Percentiles rank a stretch among this genome's conserved stretches.
Evolutionary conservation across 1,140 invertebrate genomes (phyloP).

Genomic region (Tetragonula clypearis): DNA sequence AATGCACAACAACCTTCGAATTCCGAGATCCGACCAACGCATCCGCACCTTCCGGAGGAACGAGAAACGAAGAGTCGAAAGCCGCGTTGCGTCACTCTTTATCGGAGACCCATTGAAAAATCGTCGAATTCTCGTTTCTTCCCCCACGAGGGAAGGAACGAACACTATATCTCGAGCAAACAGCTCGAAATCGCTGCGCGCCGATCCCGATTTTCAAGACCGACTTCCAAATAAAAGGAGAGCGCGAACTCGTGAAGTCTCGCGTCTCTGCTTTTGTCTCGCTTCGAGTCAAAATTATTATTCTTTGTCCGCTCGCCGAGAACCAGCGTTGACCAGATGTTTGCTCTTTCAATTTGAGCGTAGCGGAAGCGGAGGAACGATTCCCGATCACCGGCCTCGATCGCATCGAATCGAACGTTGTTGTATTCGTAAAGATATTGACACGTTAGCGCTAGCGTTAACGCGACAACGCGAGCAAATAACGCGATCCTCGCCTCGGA

Average conservation of each 20-base stretch:
- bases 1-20: neutral
- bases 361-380: conserved; percentile 14
- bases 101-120: conserved; percentile 1
- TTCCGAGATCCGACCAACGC: no score
- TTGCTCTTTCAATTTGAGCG: conserved; percentile 36
- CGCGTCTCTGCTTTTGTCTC: neutral
- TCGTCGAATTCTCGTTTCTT: neutral
- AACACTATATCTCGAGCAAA: conserved; percentile 5
- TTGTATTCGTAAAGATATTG: conserved; percentile 58
- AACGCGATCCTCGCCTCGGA: conserved; percentile 43
- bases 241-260: neutral
- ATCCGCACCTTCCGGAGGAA: neutral
- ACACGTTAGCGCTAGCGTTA: conserved; percentile 52
- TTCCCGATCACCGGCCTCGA: conserved; percentile 12
- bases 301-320: neutral
- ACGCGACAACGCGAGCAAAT: conserved; percentile 48
- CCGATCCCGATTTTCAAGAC: neutral
- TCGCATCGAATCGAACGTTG: conserved; percentile 35
- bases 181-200: conserved; percentile 12
- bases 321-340: neutral
- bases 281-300: neutral
- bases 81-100: neutral
- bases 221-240: neutral
- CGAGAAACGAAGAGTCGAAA: neutral
- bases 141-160: neutral